Evolutionary conservation across 2,113 vertebrate genomes (phyloP), one percentile per base, ranked within the genome.

Genomic region (Stigmatopora argus): DNA sequence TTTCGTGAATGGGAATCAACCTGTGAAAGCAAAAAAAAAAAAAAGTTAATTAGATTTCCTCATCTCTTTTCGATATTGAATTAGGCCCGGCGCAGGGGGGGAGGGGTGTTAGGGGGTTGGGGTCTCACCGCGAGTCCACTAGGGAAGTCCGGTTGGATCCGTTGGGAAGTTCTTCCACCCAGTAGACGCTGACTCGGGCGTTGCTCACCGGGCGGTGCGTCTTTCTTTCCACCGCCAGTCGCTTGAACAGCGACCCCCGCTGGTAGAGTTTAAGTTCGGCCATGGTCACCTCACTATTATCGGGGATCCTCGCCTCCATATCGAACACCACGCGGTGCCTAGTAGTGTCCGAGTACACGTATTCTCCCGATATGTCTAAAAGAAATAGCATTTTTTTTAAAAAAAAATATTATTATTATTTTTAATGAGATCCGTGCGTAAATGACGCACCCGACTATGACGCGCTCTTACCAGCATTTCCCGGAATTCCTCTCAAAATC

Each of bases 181-280:
- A 98, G 85, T 95, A 94, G 19, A 98, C 69, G 12, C 92, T 96
- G 85, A 98, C 94, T 13, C 93, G 90, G 52, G 93, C 96, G 0
- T 89, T 92, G 88, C 80, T 90, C 57, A 93, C 72, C 0, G 92
- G 82, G 7, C 92, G 85, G 78, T 91, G 88, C 73, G 49, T 85
- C 62, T 74, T 92, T 55, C 78, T 82, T 14, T 88, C 89, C 18
- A 84, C 82, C 0, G 91, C 71, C 47, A 83, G 85, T 9, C 87
- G 75, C 62, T 82, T 86, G 62, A 91, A 86, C 56, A 89, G 83
- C 1, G 91, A 78, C 0, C 93, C 92, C 80, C 91, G 93, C 85
- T 96, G 93, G 88, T 94, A 96, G 18, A 96, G 92, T 71, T 93
- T 95, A 51, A 98, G 90, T 57, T 93, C 94, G 3, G 94, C 96